Evolutionary conservation across 2,888 invertebrate species (phyloP).

Genomic region (Cantharis rustica): DNA sequence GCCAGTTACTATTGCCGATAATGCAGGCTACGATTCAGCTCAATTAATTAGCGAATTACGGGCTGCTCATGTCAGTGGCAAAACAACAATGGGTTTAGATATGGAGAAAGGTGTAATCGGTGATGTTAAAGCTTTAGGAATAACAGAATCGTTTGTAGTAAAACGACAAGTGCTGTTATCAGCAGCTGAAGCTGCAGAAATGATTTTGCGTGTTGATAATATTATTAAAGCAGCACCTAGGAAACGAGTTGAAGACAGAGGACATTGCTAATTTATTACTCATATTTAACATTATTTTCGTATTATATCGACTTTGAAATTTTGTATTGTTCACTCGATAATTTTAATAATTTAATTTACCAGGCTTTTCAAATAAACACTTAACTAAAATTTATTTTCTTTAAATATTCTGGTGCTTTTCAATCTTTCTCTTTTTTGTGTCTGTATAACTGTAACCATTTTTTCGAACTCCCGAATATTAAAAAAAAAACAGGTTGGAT

Average conservation of each 20-base stretch:
- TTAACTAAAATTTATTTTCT: neutral
- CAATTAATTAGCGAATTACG: conserved; percentile 90
- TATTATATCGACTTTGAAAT: neutral
- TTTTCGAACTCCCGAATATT: no score
- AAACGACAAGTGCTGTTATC: conserved; percentile 94
- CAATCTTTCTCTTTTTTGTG: neutral
- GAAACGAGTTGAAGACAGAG: conserved; percentile 83
- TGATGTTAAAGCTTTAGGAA: conserved; percentile 89
- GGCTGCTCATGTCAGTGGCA: conserved; percentile 83
- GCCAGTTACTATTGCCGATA: conserved; percentile 96
- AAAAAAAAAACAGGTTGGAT: no score
- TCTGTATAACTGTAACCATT: no score
- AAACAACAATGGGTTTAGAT: conserved; percentile 80
- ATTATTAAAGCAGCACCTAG: conserved; percentile 93
- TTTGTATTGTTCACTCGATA: neutral
- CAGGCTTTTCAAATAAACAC: neutral
- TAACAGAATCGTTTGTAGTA: conserved; percentile 96
- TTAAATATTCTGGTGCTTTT: neutral
- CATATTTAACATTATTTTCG: neutral
- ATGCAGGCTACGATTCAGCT: conserved; percentile 97
- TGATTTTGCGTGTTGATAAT: conserved; percentile 97
- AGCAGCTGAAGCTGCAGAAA: conserved; percentile 96
- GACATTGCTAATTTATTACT: conserved; percentile 68
- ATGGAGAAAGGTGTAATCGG: conserved; percentile 87
- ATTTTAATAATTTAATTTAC: neutral